Evolutionary conservation across 2,888 invertebrate genomes (phyloP).

Genomic region (Epinotia brunnichana): DNA sequence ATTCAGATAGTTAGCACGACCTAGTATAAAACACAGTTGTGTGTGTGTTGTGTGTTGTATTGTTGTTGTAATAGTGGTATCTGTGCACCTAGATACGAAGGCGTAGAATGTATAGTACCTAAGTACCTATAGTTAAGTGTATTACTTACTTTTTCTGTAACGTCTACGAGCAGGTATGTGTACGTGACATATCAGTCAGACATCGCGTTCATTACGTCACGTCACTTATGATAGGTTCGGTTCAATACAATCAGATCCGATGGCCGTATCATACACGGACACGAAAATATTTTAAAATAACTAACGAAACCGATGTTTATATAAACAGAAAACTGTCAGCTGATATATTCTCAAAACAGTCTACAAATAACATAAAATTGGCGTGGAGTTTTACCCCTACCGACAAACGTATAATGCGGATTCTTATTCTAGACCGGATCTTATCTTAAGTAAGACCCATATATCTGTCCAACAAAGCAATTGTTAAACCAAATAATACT

Average conservation of each 20-base stretch:
- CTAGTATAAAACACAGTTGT: too few species aligned
- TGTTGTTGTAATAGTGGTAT: too few species aligned
- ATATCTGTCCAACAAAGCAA: too few species aligned
- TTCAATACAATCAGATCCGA: slow-evolving; percentile 18
- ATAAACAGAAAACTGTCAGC: background rate
- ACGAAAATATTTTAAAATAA: background rate
- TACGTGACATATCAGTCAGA: slow-evolving; percentile 37
- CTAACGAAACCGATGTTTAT: background rate
- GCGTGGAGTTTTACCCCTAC: too few species aligned
- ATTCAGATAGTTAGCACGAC: slow-evolving; percentile 29
- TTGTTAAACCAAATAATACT: too few species aligned
- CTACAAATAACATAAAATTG: background rate
- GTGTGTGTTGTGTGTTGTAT: too few species aligned
- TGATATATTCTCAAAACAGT: background rate
- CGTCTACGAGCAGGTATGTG: slow-evolving; percentile 7
- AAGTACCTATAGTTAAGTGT: background rate
- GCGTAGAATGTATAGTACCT: slow-evolving; percentile 10
- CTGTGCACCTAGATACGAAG: background rate
- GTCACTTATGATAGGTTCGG: slow-evolving; percentile 8
- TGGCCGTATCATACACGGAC: background rate
- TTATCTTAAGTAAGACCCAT: too few species aligned
- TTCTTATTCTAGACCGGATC: too few species aligned
- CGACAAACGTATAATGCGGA: too few species aligned
- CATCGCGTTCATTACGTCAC: slow-evolving; percentile 35
- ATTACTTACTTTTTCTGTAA: slow-evolving; percentile 14